phyloP scores from a whole-genome alignment of 2,113 vertebrate species.

The Halcyon malimbica region DNA sequence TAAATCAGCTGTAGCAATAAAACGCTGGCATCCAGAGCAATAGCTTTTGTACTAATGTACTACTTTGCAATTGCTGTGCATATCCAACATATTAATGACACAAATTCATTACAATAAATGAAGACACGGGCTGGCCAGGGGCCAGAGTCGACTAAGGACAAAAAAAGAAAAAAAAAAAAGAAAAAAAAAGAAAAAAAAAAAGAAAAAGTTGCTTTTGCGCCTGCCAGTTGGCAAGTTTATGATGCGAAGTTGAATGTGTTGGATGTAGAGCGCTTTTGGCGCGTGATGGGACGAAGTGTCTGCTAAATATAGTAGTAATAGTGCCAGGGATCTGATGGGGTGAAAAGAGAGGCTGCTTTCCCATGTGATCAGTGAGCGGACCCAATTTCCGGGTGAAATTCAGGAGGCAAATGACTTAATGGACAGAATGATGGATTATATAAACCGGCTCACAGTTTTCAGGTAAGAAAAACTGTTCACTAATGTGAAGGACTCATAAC shows the following conservation, averaged over 20 bases:
- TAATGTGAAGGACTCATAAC: not conserved
- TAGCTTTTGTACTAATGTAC: slow-evolving; percentile 67
- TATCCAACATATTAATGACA: slow-evolving; percentile 72
- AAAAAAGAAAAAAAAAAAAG: not conserved
- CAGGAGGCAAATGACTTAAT: not conserved
- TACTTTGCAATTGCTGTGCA: slow-evolving; percentile 67
- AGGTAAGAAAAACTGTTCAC: not conserved
- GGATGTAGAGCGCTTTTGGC: not conserved
- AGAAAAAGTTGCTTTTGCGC: not conserved
- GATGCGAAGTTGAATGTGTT: not conserved
- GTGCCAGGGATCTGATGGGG: not conserved
- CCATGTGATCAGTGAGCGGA: not conserved
- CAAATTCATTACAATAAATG: slow-evolving; percentile 74
- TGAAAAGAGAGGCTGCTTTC: not conserved
- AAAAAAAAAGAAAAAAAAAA: not conserved
- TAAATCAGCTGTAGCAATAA: slow-evolving; percentile 74
- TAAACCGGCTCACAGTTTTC: not conserved
- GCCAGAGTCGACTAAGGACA: slow-evolving; percentile 3
- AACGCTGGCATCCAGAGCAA: slow-evolving; percentile 58
- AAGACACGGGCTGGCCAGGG: slow-evolving; percentile 13
- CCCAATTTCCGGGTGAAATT: not conserved
- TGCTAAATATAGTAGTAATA: not conserved
- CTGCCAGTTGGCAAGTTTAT: not conserved
- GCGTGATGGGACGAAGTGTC: not conserved
- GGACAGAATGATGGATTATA: not conserved